Evolutionary conservation across 2,888 invertebrate genomes (phyloP), one percentile per base, ranked within the genome.

Genomic region (Galerucella pusilla): DNA sequence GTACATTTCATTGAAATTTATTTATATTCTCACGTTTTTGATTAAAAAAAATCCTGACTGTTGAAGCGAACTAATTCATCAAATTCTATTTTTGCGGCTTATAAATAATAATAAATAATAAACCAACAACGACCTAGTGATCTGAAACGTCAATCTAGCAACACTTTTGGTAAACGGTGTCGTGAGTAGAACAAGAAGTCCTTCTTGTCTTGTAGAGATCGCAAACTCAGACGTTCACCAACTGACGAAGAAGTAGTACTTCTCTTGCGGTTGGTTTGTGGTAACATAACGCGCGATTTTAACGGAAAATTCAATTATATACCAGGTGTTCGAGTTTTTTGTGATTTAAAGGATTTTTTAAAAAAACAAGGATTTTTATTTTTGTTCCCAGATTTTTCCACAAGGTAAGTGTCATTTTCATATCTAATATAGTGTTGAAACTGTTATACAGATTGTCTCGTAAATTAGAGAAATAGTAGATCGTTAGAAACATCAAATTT

Each of bases 121-220:
- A 72, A 66, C 72, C 35, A 72, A 49, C 14, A 67, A n/a, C 72
- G 72, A 72, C 72, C 72, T 60, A 72, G 72, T 72, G 72, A 72
- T 59, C 66, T 59, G 57, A 59, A 68, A 54, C 68, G 42, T 68
- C 68, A 59, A 68, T 59, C 68, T 59, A 68, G 57, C 14, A 25
- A 59, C 16, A 42, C 59, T 54, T 71, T 71, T 66, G 60, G 66
- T 25, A 72, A 72, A 72, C 66, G 72, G 72, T 72, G 72, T 67
- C 72, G 72, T 66, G 72, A 60, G 72, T 72, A 71, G 45, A 63
- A 71, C 64, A 46, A 52, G 66, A 67, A 59, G 59, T 72, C 66
- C 52, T 72, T 71, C 54, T 66, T 42, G 20, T n/a, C 54, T 66
- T 42, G 20, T n/a, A 20, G 20, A 68, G 60, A 63, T 11, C 12